Evolutionary conservation across 2,797 vertebrate species (phyloP), one percentile per base, ranked within the genome.

Genomic region (Pangasius sanitwongsei): DNA sequence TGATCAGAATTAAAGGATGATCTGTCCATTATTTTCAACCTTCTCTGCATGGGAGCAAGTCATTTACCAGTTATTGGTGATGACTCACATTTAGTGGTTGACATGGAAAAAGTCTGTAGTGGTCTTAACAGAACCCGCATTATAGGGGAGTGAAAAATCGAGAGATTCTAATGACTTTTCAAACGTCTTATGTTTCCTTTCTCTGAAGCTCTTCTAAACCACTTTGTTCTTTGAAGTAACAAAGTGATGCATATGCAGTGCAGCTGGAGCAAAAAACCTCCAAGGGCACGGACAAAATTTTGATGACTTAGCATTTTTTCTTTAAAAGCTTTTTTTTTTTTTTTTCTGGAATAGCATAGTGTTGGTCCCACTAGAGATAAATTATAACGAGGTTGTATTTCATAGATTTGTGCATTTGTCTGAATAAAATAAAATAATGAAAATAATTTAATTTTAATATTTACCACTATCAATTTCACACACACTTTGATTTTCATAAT

Each of bases 81-180:
- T 78, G 53, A 67, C 53, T 87, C 48, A 34, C 9, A 8, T 28
- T 57, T 80, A 55, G 31, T 1, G 44, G 31, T 65, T 78, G 8
- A 85, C 25, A 80, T 80, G 87, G 83, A 88, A 88, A 88, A 85
- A 44, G 74, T 74, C n/a, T 20, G 75, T 74, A 57, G 82, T 83
- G 87, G 63, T 69, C 87, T 88, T 34, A 67, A 61, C 44, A 74
- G 23, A 85, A 89, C 9, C 31, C 2, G 18, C 13, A 25, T 31
- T n/a, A 44, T 65, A 41, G 69, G 65, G 86, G 31, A 50, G 57
- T 5, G 75, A 72, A 83, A 67, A 31, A 85, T 70, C 3, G 6
- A 59, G 9, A 44, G 25, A 50, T 69, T 74, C 12, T 86, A 7
- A 16, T 57, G 67, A 85, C 63, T 87, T 41, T 41, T 72, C 28